Conservation (phyloP, 2,888 invertebrate genomes). For the Ferrisia virgata region DNA sequence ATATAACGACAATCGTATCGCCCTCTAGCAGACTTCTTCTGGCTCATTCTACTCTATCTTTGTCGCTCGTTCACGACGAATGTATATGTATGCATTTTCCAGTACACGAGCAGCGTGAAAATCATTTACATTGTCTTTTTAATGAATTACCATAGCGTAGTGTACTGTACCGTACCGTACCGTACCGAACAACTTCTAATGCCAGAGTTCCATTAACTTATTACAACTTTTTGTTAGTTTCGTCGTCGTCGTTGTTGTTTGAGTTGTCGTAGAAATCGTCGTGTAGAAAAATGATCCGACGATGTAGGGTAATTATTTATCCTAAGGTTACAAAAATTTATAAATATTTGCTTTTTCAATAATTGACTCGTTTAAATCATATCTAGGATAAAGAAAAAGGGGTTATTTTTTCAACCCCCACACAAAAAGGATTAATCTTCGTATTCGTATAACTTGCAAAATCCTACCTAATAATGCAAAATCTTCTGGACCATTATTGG, state of each 20-base stretch:
- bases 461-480: not conserved
- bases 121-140: conserved; percentile 11
- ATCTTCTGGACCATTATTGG: too few relatives aligned
- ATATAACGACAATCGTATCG: not conserved
- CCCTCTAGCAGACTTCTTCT: not conserved
- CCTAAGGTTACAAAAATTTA: not conserved
- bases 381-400: too few relatives aligned
- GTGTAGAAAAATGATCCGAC: not conserved
- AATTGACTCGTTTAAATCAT: not conserved
- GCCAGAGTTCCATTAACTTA: not conserved
- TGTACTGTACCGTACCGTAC: not conserved
- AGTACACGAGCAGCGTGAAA: not conserved
- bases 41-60: not conserved
- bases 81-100: not conserved
- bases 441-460: too few relatives aligned
- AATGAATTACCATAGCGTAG: not conserved
- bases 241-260: not conserved
- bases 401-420: too few relatives aligned
- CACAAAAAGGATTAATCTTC: too few relatives aligned
- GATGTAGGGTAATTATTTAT: not conserved
- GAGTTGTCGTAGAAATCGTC: too few relatives aligned
- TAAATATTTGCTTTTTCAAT: not conserved
- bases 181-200: not conserved
- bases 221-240: not conserved
- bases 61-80: not conserved